Percentiles rank a stretch among this genome's conserved stretches.
Evolutionary conservation across 1,140 invertebrate genomes (phyloP).

Genomic region (Daktulosphaira vitifoliae): DNA sequence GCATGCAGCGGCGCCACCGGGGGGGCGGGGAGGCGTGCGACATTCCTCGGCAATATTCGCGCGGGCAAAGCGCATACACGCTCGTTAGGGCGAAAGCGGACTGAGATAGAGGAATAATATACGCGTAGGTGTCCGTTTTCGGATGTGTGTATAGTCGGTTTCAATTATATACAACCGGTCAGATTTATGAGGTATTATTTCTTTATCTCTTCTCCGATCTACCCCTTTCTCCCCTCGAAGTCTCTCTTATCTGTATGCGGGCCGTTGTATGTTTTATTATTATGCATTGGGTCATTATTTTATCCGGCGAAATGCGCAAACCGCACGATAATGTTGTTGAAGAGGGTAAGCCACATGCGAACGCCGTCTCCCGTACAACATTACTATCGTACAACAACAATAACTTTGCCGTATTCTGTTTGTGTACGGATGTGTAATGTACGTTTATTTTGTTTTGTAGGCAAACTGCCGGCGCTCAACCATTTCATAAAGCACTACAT

Average conservation of each 20-base stretch:
- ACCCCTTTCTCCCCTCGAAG: not conserved
- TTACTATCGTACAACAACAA: too few relatives aligned
- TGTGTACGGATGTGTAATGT: not conserved
- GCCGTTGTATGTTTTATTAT: too few relatives aligned
- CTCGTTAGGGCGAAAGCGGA: not conserved
- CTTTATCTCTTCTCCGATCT: constrained; percentile 4
- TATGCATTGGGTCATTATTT: constrained; percentile 19
- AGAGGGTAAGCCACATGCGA: too few relatives aligned
- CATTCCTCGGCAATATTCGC: constrained; percentile 18
- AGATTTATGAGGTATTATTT: constrained; percentile 26
- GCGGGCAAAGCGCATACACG: not conserved
- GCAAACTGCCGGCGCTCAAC: constrained; percentile 40
- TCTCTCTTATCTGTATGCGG: too few relatives aligned
- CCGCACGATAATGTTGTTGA: not conserved
- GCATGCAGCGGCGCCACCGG: not conserved
- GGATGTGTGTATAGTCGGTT: constrained; percentile 10
- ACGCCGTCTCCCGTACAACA: too few relatives aligned
- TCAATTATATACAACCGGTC: constrained; percentile 24
- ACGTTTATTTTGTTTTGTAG: not conserved
- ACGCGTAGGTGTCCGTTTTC: not conserved
- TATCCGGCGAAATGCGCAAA: not conserved
- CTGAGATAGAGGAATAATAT: not conserved
- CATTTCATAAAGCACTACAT: constrained; percentile 50
- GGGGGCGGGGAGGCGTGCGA: not conserved
- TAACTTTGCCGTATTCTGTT: not conserved